Conservation (phyloP, 2,113 vertebrate species). For the Heterocephalus glaber region DNA sequence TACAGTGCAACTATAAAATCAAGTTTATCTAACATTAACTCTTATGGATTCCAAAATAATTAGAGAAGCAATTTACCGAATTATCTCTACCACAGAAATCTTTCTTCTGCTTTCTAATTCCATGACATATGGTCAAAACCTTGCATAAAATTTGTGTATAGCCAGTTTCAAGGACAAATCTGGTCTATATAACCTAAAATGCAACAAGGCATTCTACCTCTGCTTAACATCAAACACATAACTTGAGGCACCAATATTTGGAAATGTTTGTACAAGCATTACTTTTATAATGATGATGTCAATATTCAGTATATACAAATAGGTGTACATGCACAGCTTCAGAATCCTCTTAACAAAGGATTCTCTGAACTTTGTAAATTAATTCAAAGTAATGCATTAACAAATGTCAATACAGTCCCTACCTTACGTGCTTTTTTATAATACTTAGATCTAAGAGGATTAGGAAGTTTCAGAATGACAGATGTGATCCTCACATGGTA, state of each 20-base stretch:
- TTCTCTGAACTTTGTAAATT: constrained; percentile 6
- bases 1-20: neutral
- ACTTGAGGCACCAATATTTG: neutral
- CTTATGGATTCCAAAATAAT: constrained; percentile 52
- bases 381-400: constrained; percentile 33
- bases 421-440: neutral
- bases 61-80: neutral
- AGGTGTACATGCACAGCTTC: neutral
- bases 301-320: neutral
- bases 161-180: neutral
- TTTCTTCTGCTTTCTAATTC: neutral
- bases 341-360: constrained; percentile 6
- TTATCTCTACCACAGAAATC: neutral
- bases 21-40: constrained; percentile 29
- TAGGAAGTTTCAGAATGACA: neutral
- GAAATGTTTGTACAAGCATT: neutral
- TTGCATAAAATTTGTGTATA: neutral
- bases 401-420: neutral
- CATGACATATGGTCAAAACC: neutral
- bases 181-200: neutral
- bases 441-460: neutral
- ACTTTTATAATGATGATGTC: neutral
- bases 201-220: neutral
- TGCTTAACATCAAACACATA: constrained; percentile 1
- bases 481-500: neutral